Evolutionary conservation across 2,888 invertebrate genomes (phyloP).

Genomic region (Osmoderma eremita): DNA sequence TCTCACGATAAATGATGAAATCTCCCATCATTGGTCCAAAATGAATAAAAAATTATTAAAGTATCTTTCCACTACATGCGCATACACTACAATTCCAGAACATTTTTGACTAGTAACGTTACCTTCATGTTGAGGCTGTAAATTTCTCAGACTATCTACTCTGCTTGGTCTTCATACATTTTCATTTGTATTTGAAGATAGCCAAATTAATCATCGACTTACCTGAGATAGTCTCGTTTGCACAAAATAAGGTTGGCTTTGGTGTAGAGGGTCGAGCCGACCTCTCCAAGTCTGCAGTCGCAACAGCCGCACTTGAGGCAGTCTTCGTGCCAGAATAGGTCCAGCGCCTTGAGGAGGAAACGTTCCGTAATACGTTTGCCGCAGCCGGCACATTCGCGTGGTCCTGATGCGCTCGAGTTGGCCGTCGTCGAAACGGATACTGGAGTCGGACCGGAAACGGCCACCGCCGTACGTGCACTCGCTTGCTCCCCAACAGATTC

Average conservation of each 20-base stretch:
- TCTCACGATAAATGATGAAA: no score
- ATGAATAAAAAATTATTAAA: no score
- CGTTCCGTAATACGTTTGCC: slow-evolving; percentile 86
- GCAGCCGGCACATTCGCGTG: slow-evolving; percentile 83
- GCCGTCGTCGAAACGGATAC: slow-evolving; percentile 57
- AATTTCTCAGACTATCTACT: slow-evolving; percentile 7
- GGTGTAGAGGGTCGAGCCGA: slow-evolving; percentile 89
- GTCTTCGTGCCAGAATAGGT: slow-evolving; percentile 94
- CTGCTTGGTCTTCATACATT: no score
- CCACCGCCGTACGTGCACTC: slow-evolving; percentile 57
- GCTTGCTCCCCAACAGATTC: slow-evolving; percentile 62
- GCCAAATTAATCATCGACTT: no score
- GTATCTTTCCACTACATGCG: no score
- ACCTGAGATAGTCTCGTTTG: slow-evolving; percentile 93
- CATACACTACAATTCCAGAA: no score
- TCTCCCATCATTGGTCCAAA: no score
- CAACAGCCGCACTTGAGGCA: slow-evolving; percentile 93
- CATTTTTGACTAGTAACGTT: no score
- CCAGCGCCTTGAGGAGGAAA: slow-evolving; percentile 85
- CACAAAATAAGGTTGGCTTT: slow-evolving; percentile 92
- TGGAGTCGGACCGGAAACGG: slow-evolving; percentile 56
- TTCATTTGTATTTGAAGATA: no score
- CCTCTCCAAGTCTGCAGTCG: slow-evolving; percentile 92
- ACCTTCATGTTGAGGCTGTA: no score
- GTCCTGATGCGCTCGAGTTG: slow-evolving; percentile 55